phyloP scores from a whole-genome alignment of 1,140 invertebrate genomes.

The Nebria ingens region DNA sequence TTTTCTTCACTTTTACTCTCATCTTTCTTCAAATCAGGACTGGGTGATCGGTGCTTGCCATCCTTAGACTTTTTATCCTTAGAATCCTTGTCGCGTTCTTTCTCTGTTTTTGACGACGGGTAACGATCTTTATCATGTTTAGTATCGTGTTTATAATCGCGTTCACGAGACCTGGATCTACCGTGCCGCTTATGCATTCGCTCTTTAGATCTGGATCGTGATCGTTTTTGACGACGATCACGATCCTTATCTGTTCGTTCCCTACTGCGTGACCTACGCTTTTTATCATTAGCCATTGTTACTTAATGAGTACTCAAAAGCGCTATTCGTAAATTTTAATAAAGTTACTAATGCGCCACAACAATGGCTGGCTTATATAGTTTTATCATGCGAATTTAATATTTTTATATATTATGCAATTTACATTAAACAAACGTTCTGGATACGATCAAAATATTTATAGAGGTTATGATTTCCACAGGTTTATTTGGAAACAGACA shows the following conservation, averaged over 20 bases:
- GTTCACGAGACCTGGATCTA: slow-evolving; percentile 31
- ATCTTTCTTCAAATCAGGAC: slow-evolving; percentile 31
- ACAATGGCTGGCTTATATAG: background rate
- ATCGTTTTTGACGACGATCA: slow-evolving; percentile 23
- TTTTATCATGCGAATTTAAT: background rate
- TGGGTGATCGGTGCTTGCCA: slow-evolving; percentile 18
- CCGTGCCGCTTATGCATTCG: slow-evolving; percentile 22
- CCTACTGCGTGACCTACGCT: slow-evolving; percentile 39
- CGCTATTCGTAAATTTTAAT: background rate
- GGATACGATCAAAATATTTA: background rate
- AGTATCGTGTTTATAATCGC: slow-evolving; percentile 33
- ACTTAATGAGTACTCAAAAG: background rate
- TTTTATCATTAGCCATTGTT: slow-evolving; percentile 41
- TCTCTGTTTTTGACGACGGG: slow-evolving; percentile 35
- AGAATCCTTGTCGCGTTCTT: slow-evolving; percentile 31
- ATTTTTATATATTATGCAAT: background rate
- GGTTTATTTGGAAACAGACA: background rate
- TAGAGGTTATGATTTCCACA: background rate
- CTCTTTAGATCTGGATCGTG: slow-evolving; percentile 29
- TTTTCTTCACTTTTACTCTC: slow-evolving; percentile 34
- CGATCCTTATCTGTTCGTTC: slow-evolving; percentile 36
- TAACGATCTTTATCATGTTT: slow-evolving; percentile 34
- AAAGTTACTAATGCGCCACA: background rate
- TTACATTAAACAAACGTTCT: background rate
- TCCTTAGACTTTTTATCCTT: slow-evolving; percentile 33